Conservation (phyloP, 2,888 invertebrate genomes). For the Xestia rhomboidea region DNA sequence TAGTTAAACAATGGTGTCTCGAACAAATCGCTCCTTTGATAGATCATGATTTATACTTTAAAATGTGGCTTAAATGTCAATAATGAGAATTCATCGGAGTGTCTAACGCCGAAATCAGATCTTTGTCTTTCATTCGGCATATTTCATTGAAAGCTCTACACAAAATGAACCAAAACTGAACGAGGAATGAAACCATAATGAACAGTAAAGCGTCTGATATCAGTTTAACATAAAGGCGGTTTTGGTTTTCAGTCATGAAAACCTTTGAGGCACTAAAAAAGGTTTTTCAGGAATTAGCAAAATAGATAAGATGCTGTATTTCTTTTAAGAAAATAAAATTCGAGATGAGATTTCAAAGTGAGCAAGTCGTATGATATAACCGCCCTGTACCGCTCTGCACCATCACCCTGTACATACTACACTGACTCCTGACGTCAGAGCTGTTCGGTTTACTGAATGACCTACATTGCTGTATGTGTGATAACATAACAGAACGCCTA, state of each 20-base stretch:
- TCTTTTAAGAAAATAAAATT: neutral
- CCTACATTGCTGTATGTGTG: neutral
- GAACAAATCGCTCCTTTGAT: too few species aligned
- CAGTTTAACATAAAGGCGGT: neutral
- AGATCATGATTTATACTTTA: too few species aligned
- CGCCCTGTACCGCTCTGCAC: neutral
- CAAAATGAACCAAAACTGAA: neutral
- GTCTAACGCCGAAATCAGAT: neutral
- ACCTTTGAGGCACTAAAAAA: neutral
- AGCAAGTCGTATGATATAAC: neutral
- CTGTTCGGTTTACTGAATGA: neutral
- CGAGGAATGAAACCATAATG: neutral
- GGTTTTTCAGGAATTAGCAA: neutral
- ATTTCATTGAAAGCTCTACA: neutral
- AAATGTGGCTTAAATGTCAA: neutral
- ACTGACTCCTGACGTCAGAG: neutral
- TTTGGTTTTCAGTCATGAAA: neutral
- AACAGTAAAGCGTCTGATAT: neutral
- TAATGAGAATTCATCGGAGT: neutral
- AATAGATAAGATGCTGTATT: neutral
- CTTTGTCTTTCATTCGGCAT: neutral
- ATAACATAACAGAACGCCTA: neutral
- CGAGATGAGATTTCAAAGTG: neutral
- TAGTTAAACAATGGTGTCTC: too few species aligned
- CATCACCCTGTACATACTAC: neutral